A percentile compares a stretch with the other conserved stretches of the same genome.
These are phyloP conservation scores for Trypoxylon attenuatum DNA, from an alignment of 2,888 invertebrate species.

Conservation along the genomic window DNA sequence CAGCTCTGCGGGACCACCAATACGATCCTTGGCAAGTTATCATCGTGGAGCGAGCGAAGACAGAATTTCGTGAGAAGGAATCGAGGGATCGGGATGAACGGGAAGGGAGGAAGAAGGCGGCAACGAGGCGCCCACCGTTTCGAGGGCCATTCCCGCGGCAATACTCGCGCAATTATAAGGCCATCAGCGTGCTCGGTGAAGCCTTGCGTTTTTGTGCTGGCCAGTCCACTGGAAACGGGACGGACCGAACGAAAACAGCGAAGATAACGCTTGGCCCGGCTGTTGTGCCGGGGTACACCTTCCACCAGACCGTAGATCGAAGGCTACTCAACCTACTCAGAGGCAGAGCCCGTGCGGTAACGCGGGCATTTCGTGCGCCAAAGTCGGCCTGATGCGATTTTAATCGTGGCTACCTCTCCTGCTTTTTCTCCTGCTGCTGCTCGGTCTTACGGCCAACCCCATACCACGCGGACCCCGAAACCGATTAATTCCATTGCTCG, in stretches of 20 bases:
- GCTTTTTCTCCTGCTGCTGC: slow-evolving; percentile 45
- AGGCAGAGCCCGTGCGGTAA: slow-evolving; percentile 41
- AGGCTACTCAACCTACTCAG: slow-evolving; percentile 19
- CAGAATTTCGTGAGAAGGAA: neutral
- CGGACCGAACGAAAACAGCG: slow-evolving; percentile 19
- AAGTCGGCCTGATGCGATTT: slow-evolving; percentile 63
- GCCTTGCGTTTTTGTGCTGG: slow-evolving; percentile 57
- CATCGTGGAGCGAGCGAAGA: neutral
- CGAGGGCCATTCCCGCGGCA: slow-evolving; percentile 10
- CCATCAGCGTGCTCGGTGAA: slow-evolving; percentile 62
- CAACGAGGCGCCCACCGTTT: neutral
- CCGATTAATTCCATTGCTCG: slow-evolving; percentile 54
- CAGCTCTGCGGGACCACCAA: too few relatives aligned
- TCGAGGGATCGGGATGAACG: neutral
- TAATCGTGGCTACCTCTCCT: slow-evolving; percentile 58
- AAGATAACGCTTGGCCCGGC: slow-evolving; percentile 1
- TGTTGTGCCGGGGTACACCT: slow-evolving; percentile 7
- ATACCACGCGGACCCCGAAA: slow-evolving; percentile 42
- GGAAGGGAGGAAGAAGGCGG: too few relatives aligned
- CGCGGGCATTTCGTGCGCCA: slow-evolving; percentile 64
- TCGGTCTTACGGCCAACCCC: slow-evolving; percentile 47
- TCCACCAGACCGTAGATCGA: neutral
- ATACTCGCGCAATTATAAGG: slow-evolving; percentile 64
- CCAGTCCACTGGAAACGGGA: slow-evolving; percentile 35
- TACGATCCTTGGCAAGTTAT: too few relatives aligned